Evolutionary conservation across 2,797 vertebrate species (phyloP).

Genomic region (Moxostoma hubbsi): DNA sequence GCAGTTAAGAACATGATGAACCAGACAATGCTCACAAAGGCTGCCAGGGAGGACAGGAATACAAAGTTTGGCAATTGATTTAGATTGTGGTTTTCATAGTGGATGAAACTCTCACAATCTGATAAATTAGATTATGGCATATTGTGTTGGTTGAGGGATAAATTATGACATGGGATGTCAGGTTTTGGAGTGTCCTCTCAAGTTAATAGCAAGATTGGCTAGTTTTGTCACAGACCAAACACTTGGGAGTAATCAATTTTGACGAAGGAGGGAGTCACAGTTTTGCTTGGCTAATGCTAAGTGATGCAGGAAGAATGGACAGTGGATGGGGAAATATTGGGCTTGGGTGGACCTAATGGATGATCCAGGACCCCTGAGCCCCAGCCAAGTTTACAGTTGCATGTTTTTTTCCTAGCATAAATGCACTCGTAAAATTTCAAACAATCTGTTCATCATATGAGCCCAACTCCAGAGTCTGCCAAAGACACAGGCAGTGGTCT

Average conservation of each 20-base stretch:
- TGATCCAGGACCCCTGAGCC: not conserved
- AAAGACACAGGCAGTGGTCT: conserved; percentile 14
- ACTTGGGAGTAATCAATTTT: not conserved
- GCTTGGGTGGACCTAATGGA: conserved; percentile 19
- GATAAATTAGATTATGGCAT: not conserved
- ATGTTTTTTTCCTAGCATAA: not conserved
- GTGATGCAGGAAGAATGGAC: not conserved
- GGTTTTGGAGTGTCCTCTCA: conserved; percentile 7
- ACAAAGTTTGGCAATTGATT: not conserved
- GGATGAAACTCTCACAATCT: not conserved
- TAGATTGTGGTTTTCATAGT: not conserved
- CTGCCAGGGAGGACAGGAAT: not conserved
- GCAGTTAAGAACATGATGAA: not conserved
- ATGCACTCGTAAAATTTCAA: conserved; percentile 2
- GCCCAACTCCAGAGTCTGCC: conserved; percentile 7
- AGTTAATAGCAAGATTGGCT: conserved; percentile 6
- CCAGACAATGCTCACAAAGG: not conserved
- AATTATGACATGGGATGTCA: not conserved
- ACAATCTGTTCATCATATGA: conserved; percentile 11
- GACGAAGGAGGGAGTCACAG: conserved; percentile 5
- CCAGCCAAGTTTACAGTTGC: not conserved
- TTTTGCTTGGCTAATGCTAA: conserved; percentile 9
- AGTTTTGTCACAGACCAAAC: conserved; percentile 12
- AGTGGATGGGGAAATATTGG: not conserved
- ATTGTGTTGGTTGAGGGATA: not conserved